Base-by-base conservation (phyloP, 2,113 vertebrate species). In the Macquaria australasica region DNA sequence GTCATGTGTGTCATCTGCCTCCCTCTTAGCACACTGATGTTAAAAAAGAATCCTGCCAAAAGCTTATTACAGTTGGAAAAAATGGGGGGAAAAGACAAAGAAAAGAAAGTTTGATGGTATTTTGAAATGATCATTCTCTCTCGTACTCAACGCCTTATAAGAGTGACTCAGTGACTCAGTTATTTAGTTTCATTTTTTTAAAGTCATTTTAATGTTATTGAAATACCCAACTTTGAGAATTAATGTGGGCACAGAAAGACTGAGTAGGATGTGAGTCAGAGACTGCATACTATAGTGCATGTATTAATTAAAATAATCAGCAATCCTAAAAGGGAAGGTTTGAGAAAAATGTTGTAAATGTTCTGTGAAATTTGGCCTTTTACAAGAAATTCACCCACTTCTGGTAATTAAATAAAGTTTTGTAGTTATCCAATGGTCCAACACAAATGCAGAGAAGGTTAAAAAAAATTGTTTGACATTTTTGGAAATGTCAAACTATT, bases 1-100 rank as follows among this genome's bases (percentile, higher is more conserved):
- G 34, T 37, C 81, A 14, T 58, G 31, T 79, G 67, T 48, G 72
- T 68, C n/a, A 51, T 77, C 51, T 60, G 71, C 66, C 50, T 68
- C 69, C 48, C 31, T 78, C 55, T 59, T 58, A 53, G 48, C 73
- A 21, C 25, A 12, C 23, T 16, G 50, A 39, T 9, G 0, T 66
- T 77, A n/a, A 66, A 34, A 23, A 60, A 34, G 55, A 63, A 83
- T 28, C 37, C 25, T 45, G 37, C 43, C n/a, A 2, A 56, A 45
- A 0, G 5, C 16, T 23, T 31, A 6, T 66, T 67, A 31, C 39
- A 39, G 16, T 66, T 8, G 34, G 4, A 45, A 15, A 63, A 67
- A 51, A 41, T 2, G 2, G 7, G 15, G 48, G 11, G 5, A 31
- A 25, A 41, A 48, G 45, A 48, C 0, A 16, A 25, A 7, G 23